phyloP scores from a whole-genome alignment of 2,113 vertebrate species.

The Cygnus atratus region DNA sequence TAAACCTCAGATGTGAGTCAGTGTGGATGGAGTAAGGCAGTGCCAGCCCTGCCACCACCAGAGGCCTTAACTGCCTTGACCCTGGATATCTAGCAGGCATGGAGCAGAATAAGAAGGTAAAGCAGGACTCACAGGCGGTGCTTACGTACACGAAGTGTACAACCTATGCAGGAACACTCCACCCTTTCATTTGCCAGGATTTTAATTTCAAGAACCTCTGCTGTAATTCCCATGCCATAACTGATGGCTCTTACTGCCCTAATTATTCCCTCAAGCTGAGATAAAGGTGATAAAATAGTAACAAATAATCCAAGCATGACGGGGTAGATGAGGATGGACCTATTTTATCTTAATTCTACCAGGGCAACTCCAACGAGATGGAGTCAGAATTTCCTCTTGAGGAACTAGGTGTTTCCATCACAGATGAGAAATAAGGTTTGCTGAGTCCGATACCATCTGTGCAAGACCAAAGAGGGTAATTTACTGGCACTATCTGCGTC shows the following conservation, averaged over 20 bases:
- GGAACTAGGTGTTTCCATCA: conserved; percentile 15
- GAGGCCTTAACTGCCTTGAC: neutral
- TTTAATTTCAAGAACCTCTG: neutral
- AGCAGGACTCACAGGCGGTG: neutral
- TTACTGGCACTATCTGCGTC: neutral
- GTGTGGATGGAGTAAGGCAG: neutral
- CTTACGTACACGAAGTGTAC: neutral
- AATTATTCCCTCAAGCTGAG: conserved; percentile 16
- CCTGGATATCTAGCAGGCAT: neutral
- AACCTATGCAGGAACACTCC: neutral
- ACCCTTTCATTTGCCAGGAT: neutral
- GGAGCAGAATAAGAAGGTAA: neutral
- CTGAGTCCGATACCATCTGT: neutral
- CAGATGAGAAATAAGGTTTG: neutral
- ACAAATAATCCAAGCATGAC: neutral
- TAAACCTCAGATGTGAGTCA: neutral
- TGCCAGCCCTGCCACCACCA: neutral
- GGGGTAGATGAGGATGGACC: neutral
- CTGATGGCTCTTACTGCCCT: conserved; percentile 8
- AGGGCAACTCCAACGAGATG: neutral
- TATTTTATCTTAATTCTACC: conserved; percentile 27
- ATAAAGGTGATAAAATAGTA: conserved; percentile 43
- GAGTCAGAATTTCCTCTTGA: conserved; percentile 28
- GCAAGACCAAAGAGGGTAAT: neutral
- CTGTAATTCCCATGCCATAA: neutral